phyloP scores from a whole-genome alignment of 2,888 invertebrate genomes.

The Drosophila multiciliata region DNA sequence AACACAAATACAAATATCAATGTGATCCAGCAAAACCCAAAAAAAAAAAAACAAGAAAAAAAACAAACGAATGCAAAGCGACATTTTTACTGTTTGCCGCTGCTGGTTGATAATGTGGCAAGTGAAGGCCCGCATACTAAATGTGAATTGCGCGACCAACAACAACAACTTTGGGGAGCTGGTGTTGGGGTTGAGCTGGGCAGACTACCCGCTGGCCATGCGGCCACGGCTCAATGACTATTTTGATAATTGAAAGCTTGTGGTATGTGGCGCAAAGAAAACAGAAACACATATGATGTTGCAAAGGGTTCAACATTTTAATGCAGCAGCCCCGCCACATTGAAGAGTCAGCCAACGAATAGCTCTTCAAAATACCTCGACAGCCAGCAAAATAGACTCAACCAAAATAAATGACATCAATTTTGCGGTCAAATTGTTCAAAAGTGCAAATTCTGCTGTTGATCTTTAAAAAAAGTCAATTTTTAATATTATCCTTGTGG shows the following conservation, averaged over 20 bases:
- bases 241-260: slow-evolving; percentile 78
- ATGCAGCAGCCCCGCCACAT: background rate
- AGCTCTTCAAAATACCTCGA: background rate
- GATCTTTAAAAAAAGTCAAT: too few relatives aligned
- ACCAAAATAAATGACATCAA: background rate
- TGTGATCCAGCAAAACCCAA: slow-evolving; percentile 4
- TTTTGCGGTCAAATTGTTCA: background rate
- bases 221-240: slow-evolving; percentile 82
- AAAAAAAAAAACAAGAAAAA: slow-evolving; percentile 39
- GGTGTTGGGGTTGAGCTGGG: background rate
- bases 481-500: background rate
- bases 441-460: background rate
- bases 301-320: background rate
- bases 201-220: slow-evolving; percentile 56
- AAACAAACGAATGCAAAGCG: slow-evolving; percentile 43
- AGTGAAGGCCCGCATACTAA: slow-evolving; percentile 77
- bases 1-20: slow-evolving; percentile 29
- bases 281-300: background rate
- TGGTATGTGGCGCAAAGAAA: background rate
- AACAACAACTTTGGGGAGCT: slow-evolving; percentile 28
- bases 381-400: background rate
- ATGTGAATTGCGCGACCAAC: slow-evolving; percentile 59
- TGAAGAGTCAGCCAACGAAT: background rate
- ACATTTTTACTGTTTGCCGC: slow-evolving; percentile 28
- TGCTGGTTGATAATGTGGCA: slow-evolving; percentile 49